Conservation (phyloP, 2,797 vertebrate genomes). For the Scarus forsteni region DNA sequence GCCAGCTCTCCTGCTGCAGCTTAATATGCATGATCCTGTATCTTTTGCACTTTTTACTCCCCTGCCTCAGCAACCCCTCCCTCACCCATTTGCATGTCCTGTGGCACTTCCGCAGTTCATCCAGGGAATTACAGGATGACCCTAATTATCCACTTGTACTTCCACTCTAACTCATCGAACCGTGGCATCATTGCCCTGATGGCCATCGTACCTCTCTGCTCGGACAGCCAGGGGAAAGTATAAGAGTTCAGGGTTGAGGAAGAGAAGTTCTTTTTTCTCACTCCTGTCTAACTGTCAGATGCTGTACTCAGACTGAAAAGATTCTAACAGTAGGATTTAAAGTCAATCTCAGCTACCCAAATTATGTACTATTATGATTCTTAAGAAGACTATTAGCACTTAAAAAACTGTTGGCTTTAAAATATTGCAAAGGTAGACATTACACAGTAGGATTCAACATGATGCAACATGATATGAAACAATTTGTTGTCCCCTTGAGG, state of each 20-base stretch:
- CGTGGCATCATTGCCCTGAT: constrained; percentile 2
- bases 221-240: neutral
- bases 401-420: too few relatives aligned
- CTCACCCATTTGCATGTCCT: constrained; percentile 44
- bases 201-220: constrained; percentile 26
- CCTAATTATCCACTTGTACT: constrained; percentile 61
- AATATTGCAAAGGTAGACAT: too few relatives aligned
- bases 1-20: constrained; percentile 50
- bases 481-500: too few relatives aligned
- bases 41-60: constrained; percentile 34
- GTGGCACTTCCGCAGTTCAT: constrained; percentile 52
- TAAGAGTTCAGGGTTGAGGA: neutral
- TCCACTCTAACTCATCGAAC: constrained; percentile 40
- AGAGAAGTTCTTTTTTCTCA: neutral
- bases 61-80: constrained; percentile 15
- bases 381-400: too few relatives aligned
- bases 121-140: constrained; percentile 59
- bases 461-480: too few relatives aligned
- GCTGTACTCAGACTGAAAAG: neutral
- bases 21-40: constrained; percentile 53
- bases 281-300: neutral
- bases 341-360: neutral
- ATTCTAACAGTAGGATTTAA: neutral
- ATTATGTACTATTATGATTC: too few relatives aligned
- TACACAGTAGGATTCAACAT: too few relatives aligned